Conservation (phyloP, 2,888 invertebrate genomes). For the Apotomis turbidana region DNA sequence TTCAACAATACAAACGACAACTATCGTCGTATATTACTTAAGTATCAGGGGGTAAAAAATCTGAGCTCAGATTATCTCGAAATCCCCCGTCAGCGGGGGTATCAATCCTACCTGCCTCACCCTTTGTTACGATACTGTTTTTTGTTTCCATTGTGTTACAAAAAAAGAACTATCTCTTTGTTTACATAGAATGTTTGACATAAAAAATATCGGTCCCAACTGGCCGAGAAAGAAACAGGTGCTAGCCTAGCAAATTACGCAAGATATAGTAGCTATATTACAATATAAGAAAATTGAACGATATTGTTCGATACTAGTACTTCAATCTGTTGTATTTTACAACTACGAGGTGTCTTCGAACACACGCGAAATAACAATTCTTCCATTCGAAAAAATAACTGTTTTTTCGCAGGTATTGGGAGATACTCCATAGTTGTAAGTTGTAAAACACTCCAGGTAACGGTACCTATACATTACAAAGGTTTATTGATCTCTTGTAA, state of each 20-base stretch:
- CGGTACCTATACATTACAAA: no score
- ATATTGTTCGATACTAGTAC: no score
- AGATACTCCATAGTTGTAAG: no score
- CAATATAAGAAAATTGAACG: no score
- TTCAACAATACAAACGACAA: slow-evolving; percentile 19
- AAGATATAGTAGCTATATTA: neutral
- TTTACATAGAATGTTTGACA: slow-evolving; percentile 17
- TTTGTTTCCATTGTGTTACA: slow-evolving; percentile 10
- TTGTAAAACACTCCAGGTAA: no score
- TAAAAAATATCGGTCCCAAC: slow-evolving; percentile 23
- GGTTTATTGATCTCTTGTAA: neutral
- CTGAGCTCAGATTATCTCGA: slow-evolving; percentile 56
- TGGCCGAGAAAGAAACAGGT: slow-evolving; percentile 10
- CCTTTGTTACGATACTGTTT: slow-evolving; percentile 52
- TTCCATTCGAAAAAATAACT: no score
- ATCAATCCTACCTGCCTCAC: slow-evolving; percentile 61
- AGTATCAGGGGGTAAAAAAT: slow-evolving; percentile 22
- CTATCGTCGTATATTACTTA: slow-evolving; percentile 17
- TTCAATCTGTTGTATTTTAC: no score
- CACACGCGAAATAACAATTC: no score
- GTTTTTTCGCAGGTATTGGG: no score
- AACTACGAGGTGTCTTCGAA: no score
- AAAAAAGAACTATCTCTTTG: slow-evolving; percentile 12
- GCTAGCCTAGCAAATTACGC: slow-evolving; percentile 17
- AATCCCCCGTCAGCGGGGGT: slow-evolving; percentile 58